Conservation (phyloP, 2,888 invertebrate species). For the Heliconius erato region DNA sequence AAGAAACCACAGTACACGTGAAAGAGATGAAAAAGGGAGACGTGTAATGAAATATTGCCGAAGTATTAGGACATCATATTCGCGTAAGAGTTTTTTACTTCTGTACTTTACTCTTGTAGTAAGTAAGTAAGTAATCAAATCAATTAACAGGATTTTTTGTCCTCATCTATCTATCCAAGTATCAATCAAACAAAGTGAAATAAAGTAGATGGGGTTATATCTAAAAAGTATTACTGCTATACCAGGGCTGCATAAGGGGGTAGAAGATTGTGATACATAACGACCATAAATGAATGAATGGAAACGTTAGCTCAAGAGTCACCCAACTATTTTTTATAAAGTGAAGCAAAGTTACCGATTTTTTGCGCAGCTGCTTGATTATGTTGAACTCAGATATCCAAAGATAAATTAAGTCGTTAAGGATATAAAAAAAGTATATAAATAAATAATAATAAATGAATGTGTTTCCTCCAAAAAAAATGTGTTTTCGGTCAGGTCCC, state of each 20-base stretch:
- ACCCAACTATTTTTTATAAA: not conserved
- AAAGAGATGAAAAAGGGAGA: slow-evolving; percentile 6
- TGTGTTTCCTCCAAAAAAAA: no score
- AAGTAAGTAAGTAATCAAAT: no score
- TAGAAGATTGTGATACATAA: slow-evolving; percentile 5
- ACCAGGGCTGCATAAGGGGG: slow-evolving; percentile 21
- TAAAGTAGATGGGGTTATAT: not conserved
- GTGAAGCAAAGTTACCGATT: not conserved
- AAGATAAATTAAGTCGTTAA: no score
- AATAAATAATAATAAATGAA: no score
- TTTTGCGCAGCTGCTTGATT: no score
- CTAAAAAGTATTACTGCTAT: slow-evolving; percentile 16
- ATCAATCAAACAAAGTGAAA: not conserved
- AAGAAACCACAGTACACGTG: not conserved
- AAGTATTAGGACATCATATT: not conserved
- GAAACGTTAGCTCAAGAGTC: not conserved
- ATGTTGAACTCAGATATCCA: no score
- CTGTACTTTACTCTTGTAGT: not conserved
- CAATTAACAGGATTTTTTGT: not conserved
- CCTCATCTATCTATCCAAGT: not conserved
- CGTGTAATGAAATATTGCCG: not conserved
- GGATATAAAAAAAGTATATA: no score
- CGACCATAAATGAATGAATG: not conserved
- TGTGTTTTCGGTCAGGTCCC: not conserved
- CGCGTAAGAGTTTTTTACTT: not conserved